Evolutionary conservation across 2,888 invertebrate species (phyloP).

Genomic region (Hemicrepidius hirtus): DNA sequence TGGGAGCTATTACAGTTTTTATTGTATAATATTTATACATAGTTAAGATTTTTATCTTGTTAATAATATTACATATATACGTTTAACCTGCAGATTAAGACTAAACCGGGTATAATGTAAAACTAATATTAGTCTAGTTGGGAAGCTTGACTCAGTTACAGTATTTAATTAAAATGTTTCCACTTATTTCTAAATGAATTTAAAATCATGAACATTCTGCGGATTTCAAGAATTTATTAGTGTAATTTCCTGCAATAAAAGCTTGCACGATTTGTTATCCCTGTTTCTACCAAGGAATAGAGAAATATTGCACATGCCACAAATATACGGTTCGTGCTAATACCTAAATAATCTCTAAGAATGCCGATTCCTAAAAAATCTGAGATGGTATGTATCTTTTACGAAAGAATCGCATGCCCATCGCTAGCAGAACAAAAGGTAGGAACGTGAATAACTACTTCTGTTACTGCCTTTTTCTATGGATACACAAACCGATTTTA

Average conservation of each 20-base stretch:
- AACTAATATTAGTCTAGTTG: background rate
- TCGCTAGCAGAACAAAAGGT: constrained; percentile 19
- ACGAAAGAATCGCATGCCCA: constrained; percentile 25
- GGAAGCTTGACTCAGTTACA: background rate
- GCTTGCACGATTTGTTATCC: constrained; percentile 27
- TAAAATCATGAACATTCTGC: constrained; percentile 21
- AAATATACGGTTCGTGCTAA: constrained; percentile 26
- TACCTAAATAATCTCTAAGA: constrained; percentile 28
- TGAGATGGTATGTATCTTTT: constrained; percentile 24
- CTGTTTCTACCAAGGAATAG: constrained; percentile 18
- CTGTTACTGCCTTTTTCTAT: constrained; percentile 4
- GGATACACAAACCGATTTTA: background rate
- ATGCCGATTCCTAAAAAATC: constrained; percentile 26
- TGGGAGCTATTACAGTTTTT: constrained; percentile 15
- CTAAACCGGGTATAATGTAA: background rate
- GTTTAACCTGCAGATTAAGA: background rate
- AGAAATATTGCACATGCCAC: constrained; percentile 33
- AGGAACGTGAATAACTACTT: constrained; percentile 22
- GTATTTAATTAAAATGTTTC: constrained; percentile 11
- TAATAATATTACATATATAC: no score
- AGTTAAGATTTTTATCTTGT: background rate
- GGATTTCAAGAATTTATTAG: constrained; percentile 30
- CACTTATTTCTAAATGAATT: constrained; percentile 3
- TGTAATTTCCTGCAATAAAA: constrained; percentile 22
- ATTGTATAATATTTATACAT: constrained; percentile 13